Conservation (phyloP, 1,140 invertebrate species). For the Calliphora vicina region DNA sequence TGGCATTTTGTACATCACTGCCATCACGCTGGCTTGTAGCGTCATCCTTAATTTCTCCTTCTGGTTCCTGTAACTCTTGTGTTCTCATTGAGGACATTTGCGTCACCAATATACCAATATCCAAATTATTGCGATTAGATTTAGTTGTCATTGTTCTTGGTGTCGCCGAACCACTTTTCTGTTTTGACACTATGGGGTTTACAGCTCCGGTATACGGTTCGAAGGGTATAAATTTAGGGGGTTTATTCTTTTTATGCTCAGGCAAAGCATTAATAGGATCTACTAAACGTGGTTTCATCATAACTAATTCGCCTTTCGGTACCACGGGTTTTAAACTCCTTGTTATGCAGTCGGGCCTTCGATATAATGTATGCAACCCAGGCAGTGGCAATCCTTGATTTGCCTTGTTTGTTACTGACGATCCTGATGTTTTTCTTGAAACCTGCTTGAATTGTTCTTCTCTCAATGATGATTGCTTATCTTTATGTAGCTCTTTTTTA, state of each 20-base stretch:
- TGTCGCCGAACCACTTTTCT: slow-evolving; percentile 50
- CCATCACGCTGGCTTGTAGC: slow-evolving; percentile 33
- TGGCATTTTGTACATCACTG: neutral
- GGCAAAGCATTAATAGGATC: slow-evolving; percentile 36
- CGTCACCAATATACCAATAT: slow-evolving; percentile 72
- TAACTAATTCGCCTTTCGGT: slow-evolving; percentile 57
- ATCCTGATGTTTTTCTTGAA: slow-evolving; percentile 38
- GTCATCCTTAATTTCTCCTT: slow-evolving; percentile 45
- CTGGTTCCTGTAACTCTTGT: slow-evolving; percentile 59
- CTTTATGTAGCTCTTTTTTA: neutral
- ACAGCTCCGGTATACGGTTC: slow-evolving; percentile 89
- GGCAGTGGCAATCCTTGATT: slow-evolving; percentile 46
- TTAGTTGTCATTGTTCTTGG: slow-evolving; percentile 48
- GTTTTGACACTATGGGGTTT: slow-evolving; percentile 74
- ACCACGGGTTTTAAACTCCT: slow-evolving; percentile 50
- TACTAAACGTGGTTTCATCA: slow-evolving; percentile 52
- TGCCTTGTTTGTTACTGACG: slow-evolving; percentile 40
- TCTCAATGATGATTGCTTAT: neutral
- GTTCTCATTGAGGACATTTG: slow-evolving; percentile 74
- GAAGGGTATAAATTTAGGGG: slow-evolving; percentile 86
- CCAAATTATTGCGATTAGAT: slow-evolving; percentile 71
- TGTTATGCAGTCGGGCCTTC: slow-evolving; percentile 46
- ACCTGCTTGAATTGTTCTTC: neutral
- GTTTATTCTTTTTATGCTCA: slow-evolving; percentile 69
- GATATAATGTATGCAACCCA: slow-evolving; percentile 53